These are phyloP conservation scores for Ctenopoma multispine DNA, from an alignment of 2,797 vertebrate genomes.

Conservation along the genomic window DNA sequence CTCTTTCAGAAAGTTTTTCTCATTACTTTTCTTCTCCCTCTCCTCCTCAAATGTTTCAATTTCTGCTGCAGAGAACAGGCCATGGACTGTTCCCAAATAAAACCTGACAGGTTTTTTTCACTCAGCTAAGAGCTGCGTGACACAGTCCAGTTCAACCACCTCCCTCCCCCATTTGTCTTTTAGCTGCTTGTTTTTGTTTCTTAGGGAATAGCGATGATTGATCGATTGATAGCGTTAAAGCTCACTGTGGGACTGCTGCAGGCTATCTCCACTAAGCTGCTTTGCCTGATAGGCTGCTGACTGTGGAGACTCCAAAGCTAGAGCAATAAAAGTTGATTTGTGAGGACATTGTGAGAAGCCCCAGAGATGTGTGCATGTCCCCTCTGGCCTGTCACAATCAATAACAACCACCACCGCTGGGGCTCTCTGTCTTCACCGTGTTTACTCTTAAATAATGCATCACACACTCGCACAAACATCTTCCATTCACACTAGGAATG, in stretches of 20 bases:
- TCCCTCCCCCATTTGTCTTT: slow-evolving; percentile 63
- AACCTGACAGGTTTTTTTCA: slow-evolving; percentile 77
- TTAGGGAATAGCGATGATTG: slow-evolving; percentile 76
- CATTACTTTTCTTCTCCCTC: slow-evolving; percentile 74
- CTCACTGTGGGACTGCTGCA: slow-evolving; percentile 70
- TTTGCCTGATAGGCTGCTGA: slow-evolving; percentile 79
- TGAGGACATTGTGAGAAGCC: slow-evolving; percentile 76
- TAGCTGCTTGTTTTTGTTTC: slow-evolving; percentile 78
- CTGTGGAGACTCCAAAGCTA: slow-evolving; percentile 74
- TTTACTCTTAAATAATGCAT: slow-evolving; percentile 83
- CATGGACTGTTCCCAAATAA: slow-evolving; percentile 73
- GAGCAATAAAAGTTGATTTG: slow-evolving; percentile 82
- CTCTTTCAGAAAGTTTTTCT: slow-evolving; percentile 81
- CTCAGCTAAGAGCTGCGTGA: slow-evolving; percentile 61
- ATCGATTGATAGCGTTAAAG: slow-evolving; percentile 79
- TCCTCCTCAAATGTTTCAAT: slow-evolving; percentile 73
- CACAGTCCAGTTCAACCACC: slow-evolving; percentile 57
- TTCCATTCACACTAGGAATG: slow-evolving; percentile 70
- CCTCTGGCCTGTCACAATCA: slow-evolving; percentile 80
- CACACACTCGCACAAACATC: slow-evolving; percentile 68
- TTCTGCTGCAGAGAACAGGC: slow-evolving; percentile 68
- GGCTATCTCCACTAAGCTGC: slow-evolving; percentile 78
- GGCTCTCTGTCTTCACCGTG: slow-evolving; percentile 71
- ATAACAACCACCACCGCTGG: slow-evolving; percentile 68
- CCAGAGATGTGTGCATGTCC: slow-evolving; percentile 79